These are phyloP conservation scores for Anolis apletophallus DNA, from an alignment of 2,797 vertebrate genomes.

Conservation along the genomic window DNA sequence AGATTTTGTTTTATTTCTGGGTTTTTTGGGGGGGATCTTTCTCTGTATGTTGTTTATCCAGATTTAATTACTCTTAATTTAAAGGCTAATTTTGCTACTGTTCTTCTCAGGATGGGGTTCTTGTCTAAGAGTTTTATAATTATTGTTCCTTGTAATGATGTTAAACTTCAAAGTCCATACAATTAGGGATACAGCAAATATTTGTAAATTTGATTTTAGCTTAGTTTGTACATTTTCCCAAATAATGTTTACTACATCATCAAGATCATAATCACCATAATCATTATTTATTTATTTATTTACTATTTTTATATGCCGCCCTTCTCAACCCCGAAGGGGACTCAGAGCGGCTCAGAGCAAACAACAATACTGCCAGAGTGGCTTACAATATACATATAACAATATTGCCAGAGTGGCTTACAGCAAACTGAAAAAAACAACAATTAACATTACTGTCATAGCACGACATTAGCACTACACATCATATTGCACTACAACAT, in stretches of 20 bases:
- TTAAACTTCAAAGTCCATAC: not conserved
- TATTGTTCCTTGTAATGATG: not conserved
- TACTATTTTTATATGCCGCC: too few relatives aligned
- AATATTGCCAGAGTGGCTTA: too few relatives aligned
- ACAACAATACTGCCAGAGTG: too few relatives aligned
- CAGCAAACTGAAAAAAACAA: too few relatives aligned
- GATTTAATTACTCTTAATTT: constrained; percentile 15
- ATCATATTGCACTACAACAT: too few relatives aligned
- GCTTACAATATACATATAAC: too few relatives aligned
- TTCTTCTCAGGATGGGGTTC: not conserved
- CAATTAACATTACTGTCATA: too few relatives aligned
- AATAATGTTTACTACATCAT: not conserved
- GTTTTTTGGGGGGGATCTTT: not conserved
- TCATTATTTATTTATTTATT: too few relatives aligned
- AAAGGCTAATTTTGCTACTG: not conserved
- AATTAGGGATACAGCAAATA: not conserved
- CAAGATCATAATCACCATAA: too few relatives aligned
- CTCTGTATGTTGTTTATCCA: not conserved
- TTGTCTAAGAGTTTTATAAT: not conserved
- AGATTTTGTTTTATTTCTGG: not conserved
- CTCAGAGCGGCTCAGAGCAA: too few relatives aligned
- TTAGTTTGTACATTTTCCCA: not conserved
- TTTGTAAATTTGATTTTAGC: not conserved
- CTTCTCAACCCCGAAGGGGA: too few relatives aligned
- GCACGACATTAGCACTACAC: too few relatives aligned